These are phyloP conservation scores for Drosophila sturtevanti DNA, from an alignment of 1,140 invertebrate genomes.

Conservation along the genomic window DNA sequence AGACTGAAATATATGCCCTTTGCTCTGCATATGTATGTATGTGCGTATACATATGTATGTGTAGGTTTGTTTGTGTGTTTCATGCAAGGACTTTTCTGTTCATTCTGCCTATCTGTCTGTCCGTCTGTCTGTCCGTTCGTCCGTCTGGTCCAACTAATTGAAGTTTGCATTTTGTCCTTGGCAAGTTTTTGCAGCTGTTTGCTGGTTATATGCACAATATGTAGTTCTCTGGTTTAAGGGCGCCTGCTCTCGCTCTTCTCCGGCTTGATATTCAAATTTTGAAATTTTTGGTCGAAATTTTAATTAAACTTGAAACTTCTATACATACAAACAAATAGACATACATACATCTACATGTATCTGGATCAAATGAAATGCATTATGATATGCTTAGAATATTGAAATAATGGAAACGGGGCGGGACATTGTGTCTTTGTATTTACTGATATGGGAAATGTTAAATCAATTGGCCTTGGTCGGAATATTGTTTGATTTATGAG, in stretches of 20 bases:
- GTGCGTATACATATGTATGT: too few relatives aligned
- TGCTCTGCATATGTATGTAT: not conserved
- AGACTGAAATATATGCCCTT: conserved; percentile 49
- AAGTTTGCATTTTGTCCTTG: conserved; percentile 36
- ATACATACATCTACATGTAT: too few relatives aligned
- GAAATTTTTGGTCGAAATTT: not conserved
- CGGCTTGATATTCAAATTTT: conserved; percentile 2
- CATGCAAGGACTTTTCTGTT: not conserved
- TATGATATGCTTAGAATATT: not conserved
- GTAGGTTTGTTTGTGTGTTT: too few relatives aligned
- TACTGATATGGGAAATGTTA: not conserved
- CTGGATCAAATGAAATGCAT: not conserved
- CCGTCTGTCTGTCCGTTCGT: not conserved
- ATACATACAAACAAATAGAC: too few relatives aligned
- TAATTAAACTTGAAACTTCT: conserved; percentile 4
- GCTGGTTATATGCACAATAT: conserved; percentile 49
- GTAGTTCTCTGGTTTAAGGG: not conserved
- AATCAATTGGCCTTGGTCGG: not conserved
- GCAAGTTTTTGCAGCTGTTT: conserved; percentile 6
- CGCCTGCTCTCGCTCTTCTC: not conserved
- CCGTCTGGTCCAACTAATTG: conserved; percentile 38
- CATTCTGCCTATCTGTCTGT: not conserved
- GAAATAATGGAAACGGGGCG: not conserved
- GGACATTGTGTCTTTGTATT: not conserved
- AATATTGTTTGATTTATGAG: conserved; percentile 7